Evolutionary conservation across 2,888 invertebrate genomes (phyloP).

Genomic region (Esperia sulphurella): DNA sequence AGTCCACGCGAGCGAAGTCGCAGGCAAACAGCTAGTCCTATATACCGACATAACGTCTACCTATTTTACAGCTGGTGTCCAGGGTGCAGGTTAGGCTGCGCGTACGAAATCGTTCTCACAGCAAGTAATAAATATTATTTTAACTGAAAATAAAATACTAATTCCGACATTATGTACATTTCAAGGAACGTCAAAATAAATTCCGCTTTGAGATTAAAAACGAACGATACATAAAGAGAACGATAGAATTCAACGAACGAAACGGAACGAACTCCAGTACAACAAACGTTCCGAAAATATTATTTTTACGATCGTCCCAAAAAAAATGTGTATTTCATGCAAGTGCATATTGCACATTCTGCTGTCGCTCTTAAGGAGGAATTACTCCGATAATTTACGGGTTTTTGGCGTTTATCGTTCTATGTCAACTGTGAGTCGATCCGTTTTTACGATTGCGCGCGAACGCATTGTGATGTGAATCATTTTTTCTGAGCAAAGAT

Average conservation of each 20-base stretch:
- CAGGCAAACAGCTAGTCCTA: too few relatives aligned
- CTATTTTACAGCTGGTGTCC: too few relatives aligned
- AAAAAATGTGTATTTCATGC: constrained; percentile 31
- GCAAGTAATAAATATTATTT: not conserved
- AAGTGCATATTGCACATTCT: constrained; percentile 60
- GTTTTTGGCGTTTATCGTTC: constrained; percentile 62
- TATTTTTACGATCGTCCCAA: constrained; percentile 50
- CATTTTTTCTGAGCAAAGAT: constrained; percentile 6
- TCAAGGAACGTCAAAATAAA: constrained; percentile 4
- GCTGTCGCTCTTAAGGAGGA: constrained; percentile 49
- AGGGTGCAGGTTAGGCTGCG: too few relatives aligned
- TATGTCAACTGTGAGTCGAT: constrained; percentile 51
- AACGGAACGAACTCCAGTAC: constrained; percentile 10
- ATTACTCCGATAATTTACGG: constrained; percentile 59
- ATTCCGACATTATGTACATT: not conserved
- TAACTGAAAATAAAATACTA: constrained; percentile 1
- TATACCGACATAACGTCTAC: too few relatives aligned
- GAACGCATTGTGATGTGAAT: constrained; percentile 11
- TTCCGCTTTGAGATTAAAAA: not conserved
- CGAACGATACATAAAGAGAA: not conserved
- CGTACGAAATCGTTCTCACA: too few relatives aligned
- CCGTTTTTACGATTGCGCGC: constrained; percentile 23
- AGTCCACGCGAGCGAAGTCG: too few relatives aligned
- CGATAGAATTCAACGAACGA: not conserved
- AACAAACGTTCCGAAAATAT: constrained; percentile 52